Conservation (phyloP, 2,888 invertebrate species). For the Steromphala cineraria region DNA sequence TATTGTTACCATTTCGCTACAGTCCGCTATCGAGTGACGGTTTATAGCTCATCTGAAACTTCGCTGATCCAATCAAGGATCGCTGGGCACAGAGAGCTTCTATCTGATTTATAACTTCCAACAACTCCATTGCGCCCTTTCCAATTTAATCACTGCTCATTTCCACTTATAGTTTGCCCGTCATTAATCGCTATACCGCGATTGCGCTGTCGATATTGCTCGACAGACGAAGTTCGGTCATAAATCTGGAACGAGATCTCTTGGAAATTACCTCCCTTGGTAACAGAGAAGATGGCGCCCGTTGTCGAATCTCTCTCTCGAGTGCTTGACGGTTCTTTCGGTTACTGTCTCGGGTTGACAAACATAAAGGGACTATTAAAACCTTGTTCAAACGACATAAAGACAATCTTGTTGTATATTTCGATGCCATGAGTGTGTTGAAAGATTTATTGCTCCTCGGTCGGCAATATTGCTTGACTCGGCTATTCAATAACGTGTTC, state of each 20-base stretch:
- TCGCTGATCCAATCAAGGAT: neutral
- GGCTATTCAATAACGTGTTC: conserved; percentile 4
- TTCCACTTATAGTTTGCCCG: neutral
- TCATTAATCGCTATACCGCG: conserved; percentile 5
- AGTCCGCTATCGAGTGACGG: neutral
- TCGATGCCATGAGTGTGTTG: neutral
- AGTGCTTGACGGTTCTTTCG: neutral
- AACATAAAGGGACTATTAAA: neutral
- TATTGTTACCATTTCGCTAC: conserved; percentile 2
- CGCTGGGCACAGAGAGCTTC: neutral
- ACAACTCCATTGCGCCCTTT: neutral
- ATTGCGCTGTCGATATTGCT: neutral
- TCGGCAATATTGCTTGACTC: neutral
- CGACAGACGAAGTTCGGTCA: neutral
- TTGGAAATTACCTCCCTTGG: neutral
- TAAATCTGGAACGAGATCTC: neutral
- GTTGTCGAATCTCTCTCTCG: neutral
- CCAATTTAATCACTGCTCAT: conserved; percentile 7
- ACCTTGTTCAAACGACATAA: conserved; percentile 1
- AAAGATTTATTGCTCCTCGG: neutral
- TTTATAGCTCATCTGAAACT: conserved; percentile 5
- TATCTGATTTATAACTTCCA: conserved; percentile 4
- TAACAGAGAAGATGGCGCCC: neutral
- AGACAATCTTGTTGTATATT: neutral
- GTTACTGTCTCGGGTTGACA: neutral